phyloP scores from a whole-genome alignment of 2,888 invertebrate genomes.

The Malthinus flaveolus region DNA sequence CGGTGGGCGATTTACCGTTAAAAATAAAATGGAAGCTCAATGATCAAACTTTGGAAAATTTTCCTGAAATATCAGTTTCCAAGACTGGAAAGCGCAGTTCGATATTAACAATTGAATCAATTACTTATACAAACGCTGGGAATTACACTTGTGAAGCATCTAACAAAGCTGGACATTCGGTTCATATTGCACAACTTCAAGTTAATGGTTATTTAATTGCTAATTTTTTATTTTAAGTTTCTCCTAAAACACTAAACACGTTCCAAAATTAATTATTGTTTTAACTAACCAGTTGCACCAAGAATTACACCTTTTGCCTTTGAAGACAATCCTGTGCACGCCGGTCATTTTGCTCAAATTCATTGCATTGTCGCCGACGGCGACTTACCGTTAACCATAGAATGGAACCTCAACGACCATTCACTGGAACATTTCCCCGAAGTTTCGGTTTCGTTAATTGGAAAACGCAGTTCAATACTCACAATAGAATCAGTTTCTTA shows the following conservation, averaged over 20 bases:
- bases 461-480: conserved; percentile 60
- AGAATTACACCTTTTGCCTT: conserved; percentile 69
- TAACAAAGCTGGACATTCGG: conserved; percentile 46
- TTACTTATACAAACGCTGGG: conserved; percentile 70
- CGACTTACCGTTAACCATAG: conserved; percentile 65
- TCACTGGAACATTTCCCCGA: conserved; percentile 44
- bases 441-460: conserved; percentile 44
- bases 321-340: conserved; percentile 64
- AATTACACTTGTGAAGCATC: conserved; percentile 74
- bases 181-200: conserved; percentile 57
- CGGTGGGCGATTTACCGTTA: conserved; percentile 68
- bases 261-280: conserved; percentile 39
- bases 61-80: conserved; percentile 43
- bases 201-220: conserved; percentile 68
- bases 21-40: conserved; percentile 66
- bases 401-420: conserved; percentile 63
- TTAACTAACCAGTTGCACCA: conserved; percentile 59
- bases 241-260: not conserved
- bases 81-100: conserved; percentile 55
- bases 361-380: conserved; percentile 67
- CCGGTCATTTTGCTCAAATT: conserved; percentile 65
- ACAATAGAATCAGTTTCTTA: conserved; percentile 68
- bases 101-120: conserved; percentile 67
- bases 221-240: conserved; percentile 37
- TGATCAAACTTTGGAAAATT: conserved; percentile 46